A percentile compares a stretch with the other conserved stretches of the same genome.
These are phyloP conservation scores for Rhagium mordax DNA, from an alignment of 2,888 invertebrate genomes.

Conservation along the genomic window DNA sequence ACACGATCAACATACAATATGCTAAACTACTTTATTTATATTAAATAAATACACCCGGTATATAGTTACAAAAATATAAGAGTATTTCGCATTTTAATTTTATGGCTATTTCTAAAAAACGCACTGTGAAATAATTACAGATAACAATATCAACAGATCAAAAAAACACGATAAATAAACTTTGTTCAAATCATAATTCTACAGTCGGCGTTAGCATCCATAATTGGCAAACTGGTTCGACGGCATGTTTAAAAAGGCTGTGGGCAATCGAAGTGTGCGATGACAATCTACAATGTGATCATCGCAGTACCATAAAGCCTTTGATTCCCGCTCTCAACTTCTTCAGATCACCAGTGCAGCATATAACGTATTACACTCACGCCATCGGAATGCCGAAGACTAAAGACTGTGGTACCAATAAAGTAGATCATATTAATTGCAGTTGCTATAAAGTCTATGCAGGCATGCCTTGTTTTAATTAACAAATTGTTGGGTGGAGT, in stretches of 20 bases:
- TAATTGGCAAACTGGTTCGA: constrained; percentile 45
- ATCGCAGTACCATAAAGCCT: constrained; percentile 37
- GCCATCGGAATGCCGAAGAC: neutral
- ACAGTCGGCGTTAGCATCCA: constrained; percentile 39
- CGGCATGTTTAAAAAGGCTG: constrained; percentile 50
- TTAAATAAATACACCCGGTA: no score
- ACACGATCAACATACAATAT: no score
- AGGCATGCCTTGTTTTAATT: neutral
- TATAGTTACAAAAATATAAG: no score
- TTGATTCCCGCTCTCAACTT: constrained; percentile 21
- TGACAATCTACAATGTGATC: constrained; percentile 55
- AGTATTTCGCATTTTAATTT: no score
- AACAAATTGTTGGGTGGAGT: neutral
- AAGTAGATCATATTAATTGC: neutral
- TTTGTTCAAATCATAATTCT: constrained; percentile 35
- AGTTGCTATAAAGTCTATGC: neutral
- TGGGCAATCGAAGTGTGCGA: constrained; percentile 51
- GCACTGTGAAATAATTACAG: neutral
- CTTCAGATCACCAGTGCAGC: constrained; percentile 19
- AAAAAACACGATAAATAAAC: neutral
- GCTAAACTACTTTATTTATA: no score
- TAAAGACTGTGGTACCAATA: neutral
- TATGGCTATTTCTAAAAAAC: no score
- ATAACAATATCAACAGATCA: neutral
- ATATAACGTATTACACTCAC: constrained; percentile 15